Evolutionary conservation across 2,888 invertebrate genomes (phyloP).

Genomic region (Mantis religiosa): DNA sequence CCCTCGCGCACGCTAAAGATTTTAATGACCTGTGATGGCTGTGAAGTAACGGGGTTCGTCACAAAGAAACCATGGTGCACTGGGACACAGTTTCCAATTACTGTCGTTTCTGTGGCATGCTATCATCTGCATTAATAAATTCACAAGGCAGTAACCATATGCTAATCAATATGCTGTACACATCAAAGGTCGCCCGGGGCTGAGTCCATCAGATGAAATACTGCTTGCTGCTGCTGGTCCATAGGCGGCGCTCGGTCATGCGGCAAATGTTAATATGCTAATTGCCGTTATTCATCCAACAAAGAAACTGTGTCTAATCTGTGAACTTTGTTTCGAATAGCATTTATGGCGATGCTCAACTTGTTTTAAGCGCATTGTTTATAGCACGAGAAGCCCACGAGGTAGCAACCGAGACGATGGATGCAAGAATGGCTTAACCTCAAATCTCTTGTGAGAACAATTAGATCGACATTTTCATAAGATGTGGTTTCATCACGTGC

Average conservation of each 20-base stretch:
- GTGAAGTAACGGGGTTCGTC: background rate
- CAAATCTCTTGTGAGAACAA: too few species aligned
- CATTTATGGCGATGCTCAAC: too few species aligned
- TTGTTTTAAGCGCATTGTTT: too few species aligned
- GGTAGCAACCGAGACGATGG: too few species aligned
- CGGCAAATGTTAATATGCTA: background rate
- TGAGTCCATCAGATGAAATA: background rate
- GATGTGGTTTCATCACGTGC: too few species aligned
- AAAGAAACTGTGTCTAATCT: too few species aligned
- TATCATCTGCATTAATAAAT: background rate
- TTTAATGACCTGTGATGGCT: too few species aligned
- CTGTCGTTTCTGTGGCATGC: background rate
- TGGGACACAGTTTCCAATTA: background rate
- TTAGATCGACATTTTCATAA: too few species aligned
- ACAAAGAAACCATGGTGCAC: background rate
- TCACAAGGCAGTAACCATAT: background rate
- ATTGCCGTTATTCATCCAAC: background rate
- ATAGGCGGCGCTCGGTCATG: background rate
- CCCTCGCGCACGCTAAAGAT: too few species aligned
- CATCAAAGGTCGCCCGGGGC: background rate
- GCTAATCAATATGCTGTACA: background rate
- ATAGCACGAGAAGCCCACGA: too few species aligned
- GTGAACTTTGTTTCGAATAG: too few species aligned
- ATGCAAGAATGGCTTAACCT: too few species aligned
- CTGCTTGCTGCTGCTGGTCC: background rate